Evolutionary conservation across 2,888 invertebrate species (phyloP).

Genomic region (Eutolmus rufibarbis): DNA sequence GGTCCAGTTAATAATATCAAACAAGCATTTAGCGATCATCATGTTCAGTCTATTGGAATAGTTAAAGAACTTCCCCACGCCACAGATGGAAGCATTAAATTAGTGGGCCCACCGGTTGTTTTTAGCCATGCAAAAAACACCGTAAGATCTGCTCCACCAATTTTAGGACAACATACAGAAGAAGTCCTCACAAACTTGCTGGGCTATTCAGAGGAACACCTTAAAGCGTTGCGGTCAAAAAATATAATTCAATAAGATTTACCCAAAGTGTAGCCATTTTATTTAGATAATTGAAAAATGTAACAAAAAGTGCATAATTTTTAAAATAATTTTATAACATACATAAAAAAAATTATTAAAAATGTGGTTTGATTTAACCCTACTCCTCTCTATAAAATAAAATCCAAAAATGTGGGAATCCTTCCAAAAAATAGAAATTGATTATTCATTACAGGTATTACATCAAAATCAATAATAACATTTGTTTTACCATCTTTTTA

Average conservation of each 20-base stretch:
- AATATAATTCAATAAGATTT: constrained; percentile 55
- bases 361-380: not conserved
- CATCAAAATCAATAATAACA: too few species aligned
- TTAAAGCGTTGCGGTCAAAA: constrained; percentile 61
- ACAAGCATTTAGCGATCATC: constrained; percentile 88
- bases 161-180: constrained; percentile 86
- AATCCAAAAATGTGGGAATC: too few species aligned
- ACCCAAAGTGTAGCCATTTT: not conserved
- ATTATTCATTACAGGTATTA: too few species aligned
- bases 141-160: constrained; percentile 79
- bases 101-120: constrained; percentile 87
- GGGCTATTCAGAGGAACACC: constrained; percentile 68
- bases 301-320: not conserved
- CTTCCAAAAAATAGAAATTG: too few species aligned
- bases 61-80: constrained; percentile 77
- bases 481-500: too few species aligned
- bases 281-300: not conserved
- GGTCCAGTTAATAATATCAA: constrained; percentile 89
- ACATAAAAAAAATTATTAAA: not conserved
- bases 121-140: constrained; percentile 77
- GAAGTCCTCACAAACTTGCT: constrained; percentile 75
- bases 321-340: not conserved
- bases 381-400: too few species aligned
- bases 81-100: constrained; percentile 72
- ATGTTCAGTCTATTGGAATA: constrained; percentile 76